Evolutionary conservation across 2,113 vertebrate species (phyloP), one percentile per base, ranked within the genome.

Genomic region (Syngnathus floridae): DNA sequence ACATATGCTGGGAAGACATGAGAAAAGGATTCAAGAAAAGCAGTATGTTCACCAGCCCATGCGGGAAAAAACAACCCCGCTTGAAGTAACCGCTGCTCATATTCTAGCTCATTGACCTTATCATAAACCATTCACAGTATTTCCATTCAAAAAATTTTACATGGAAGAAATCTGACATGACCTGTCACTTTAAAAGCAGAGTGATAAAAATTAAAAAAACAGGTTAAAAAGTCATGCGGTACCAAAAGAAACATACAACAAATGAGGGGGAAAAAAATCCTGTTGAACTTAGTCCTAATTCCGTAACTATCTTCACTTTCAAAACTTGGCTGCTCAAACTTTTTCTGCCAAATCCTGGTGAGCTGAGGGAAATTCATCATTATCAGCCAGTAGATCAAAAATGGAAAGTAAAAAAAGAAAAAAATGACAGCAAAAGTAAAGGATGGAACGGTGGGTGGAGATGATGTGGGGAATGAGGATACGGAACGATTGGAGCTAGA

Each of bases 371-470:
- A 82, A 87, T 87, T 86, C 82, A 86, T 83, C 87, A 87, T 85
- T 86, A 90, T 88, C 86, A 87, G 86, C 82, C 66, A 45, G 66
- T 62, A 80, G 86, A 88, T 90, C 86, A 89, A 86, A 85, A 78
- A 82, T 74, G 60, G 67, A 74, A 78, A 82, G 70, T 72, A 82
- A 80, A 36, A 57, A 14, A 36, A 36, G 17, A 57, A 55, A 57
- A 21, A 60, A 86, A 87, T 86, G 87, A 87, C 82, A 84, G 85
- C 71, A 76, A 79, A 84, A 87, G 75, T 77, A 77, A 78, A 84
- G 78, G 73, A 81, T 51, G 74, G 70, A 71, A 74, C 83, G 84
- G 84, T 82, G 72, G 84, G 81, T 75, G 74, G 82, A 78, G 77
- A 86, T 72, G 86, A 82, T 73, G 82, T 75, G 79, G 76, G 69